Evolutionary conservation across 2,888 invertebrate genomes (phyloP).

Genomic region (Pecten maximus): DNA sequence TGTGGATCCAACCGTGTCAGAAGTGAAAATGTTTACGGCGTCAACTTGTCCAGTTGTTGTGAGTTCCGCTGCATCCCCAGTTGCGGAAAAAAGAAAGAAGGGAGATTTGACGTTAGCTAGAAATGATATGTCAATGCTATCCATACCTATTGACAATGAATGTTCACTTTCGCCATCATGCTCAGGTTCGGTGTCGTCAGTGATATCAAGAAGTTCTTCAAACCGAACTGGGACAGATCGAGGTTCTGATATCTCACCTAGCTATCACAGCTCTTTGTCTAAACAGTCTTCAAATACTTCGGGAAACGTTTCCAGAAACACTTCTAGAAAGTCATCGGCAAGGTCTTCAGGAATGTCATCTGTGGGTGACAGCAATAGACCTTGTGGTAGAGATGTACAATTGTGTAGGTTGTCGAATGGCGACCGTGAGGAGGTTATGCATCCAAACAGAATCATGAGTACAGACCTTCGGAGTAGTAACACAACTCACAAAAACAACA

Average conservation of each 20-base stretch:
- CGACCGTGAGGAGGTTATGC: not conserved
- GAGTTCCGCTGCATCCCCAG: not conserved
- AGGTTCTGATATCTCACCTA: not conserved
- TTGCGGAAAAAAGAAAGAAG: not conserved
- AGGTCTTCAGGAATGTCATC: not conserved
- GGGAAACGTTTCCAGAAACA: not conserved
- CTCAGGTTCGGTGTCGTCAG: not conserved
- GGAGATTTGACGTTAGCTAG: not conserved
- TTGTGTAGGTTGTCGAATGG: not conserved
- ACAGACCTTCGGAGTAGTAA: not conserved
- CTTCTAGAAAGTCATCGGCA: not conserved
- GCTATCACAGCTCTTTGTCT: not conserved
- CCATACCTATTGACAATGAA: not conserved
- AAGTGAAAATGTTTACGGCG: not conserved
- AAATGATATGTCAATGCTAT: not conserved
- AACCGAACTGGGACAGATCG: not conserved
- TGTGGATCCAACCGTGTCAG: not conserved
- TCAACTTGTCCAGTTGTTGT: not conserved
- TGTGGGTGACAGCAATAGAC: not conserved
- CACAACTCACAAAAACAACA: not conserved
- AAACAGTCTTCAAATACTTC: not conserved
- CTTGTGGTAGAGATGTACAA: not conserved
- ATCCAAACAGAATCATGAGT: not conserved
- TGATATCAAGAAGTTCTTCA: not conserved
- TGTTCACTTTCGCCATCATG: not conserved